These are phyloP conservation scores for Acanthurus tractus DNA, from an alignment of 2,797 vertebrate genomes.

Conservation along the genomic window DNA sequence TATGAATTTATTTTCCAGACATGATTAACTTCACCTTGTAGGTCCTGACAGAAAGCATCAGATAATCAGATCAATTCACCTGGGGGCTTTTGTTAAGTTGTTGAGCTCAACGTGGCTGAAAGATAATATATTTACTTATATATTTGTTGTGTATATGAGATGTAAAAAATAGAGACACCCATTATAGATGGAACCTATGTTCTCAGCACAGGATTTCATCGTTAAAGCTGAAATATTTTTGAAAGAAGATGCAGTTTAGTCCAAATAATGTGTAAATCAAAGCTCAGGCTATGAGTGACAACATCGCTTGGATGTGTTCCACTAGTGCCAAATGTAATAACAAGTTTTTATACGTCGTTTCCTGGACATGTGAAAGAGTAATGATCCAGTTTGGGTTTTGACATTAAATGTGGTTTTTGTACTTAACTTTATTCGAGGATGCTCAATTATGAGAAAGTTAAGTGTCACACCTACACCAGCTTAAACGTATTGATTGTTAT, in stretches of 20 bases:
- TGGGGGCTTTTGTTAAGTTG: conserved; percentile 2
- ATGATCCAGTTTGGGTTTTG: conserved; percentile 24
- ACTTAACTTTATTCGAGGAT: conserved; percentile 45
- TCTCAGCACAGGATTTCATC: conserved; percentile 25
- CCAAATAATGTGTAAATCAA: conserved; percentile 44
- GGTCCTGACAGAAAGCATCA: background rate
- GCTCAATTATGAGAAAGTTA: conserved; percentile 34
- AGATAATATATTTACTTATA: conserved; percentile 1
- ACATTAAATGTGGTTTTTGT: conserved; percentile 29
- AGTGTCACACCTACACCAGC: conserved; percentile 70
- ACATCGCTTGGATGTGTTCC: conserved; percentile 52
- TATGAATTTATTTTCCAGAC: background rate
- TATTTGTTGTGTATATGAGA: conserved; percentile 34
- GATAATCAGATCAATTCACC: background rate
- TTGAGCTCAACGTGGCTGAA: conserved; percentile 14
- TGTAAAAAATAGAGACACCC: conserved; percentile 16
- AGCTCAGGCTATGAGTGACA: conserved; percentile 62
- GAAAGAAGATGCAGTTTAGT: conserved; percentile 36
- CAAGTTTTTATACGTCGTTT: conserved; percentile 37
- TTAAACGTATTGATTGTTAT: conserved; percentile 52
- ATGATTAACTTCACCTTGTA: background rate
- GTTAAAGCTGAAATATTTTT: conserved; percentile 32
- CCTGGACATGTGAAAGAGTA: conserved; percentile 44
- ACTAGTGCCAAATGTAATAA: conserved; percentile 76
- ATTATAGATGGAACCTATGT: conserved; percentile 14